phyloP scores from a whole-genome alignment of 2,888 invertebrate species.

The Drosophila leonis region DNA sequence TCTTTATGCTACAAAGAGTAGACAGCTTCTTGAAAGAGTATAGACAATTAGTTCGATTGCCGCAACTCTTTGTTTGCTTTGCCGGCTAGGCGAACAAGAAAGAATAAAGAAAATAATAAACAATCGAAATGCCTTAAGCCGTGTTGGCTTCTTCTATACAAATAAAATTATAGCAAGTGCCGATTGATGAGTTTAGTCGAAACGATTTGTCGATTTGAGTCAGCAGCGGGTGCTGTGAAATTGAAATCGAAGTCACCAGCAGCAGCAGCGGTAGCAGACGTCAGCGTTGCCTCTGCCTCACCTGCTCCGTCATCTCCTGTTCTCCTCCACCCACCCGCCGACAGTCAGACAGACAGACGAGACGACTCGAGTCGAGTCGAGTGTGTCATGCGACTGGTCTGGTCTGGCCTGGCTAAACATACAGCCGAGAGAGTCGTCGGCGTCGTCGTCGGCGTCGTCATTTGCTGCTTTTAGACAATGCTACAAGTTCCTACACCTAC shows the following conservation, averaged over 20 bases:
- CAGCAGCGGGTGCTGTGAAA: constrained; percentile 43
- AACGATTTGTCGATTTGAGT: constrained; percentile 68
- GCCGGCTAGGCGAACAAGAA: constrained; percentile 21
- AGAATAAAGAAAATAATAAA: constrained; percentile 35
- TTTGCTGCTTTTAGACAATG: constrained; percentile 77
- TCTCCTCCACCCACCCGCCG: constrained; percentile 4
- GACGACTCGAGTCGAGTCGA: constrained; percentile 23
- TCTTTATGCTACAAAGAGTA: not conserved
- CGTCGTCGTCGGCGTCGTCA: constrained; percentile 61
- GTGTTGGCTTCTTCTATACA: constrained; percentile 5
- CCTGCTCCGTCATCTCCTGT: constrained; percentile 3
- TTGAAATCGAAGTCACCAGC: constrained; percentile 62
- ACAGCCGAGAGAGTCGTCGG: constrained; percentile 27
- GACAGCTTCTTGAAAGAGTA: not conserved
- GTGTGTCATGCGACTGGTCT: constrained; percentile 52
- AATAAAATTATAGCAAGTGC: constrained; percentile 58
- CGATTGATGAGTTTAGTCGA: constrained; percentile 56
- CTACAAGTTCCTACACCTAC: constrained; percentile 79
- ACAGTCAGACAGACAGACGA: constrained; percentile 6
- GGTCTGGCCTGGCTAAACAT: constrained; percentile 49
- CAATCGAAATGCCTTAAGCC: constrained; percentile 58
- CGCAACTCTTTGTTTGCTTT: not conserved
- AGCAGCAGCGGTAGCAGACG: constrained; percentile 36
- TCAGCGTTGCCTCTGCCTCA: constrained; percentile 17
- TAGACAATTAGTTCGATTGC: not conserved